Base-by-base conservation (phyloP, 2,113 vertebrate species). In the Monopterus albus region DNA sequence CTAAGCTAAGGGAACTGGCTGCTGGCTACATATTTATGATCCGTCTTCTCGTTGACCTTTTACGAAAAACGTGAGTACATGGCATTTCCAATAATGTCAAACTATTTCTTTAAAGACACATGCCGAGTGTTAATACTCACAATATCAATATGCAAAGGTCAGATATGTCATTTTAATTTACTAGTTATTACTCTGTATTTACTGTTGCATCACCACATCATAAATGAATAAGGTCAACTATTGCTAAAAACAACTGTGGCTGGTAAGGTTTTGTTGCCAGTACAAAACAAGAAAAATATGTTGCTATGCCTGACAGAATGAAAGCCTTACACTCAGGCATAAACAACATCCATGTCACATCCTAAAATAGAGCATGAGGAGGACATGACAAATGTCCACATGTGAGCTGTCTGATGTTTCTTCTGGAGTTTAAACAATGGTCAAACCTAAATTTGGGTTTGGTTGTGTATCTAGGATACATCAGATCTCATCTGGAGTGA, bases 381-480 rank as follows among this genome's bases (percentile, higher is more conserved):
- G 0, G 8, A 56, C 36, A 43, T 61, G 76, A 61, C 62, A 79
- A 64, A 61, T 20, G 31, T 38, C 66, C 63, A 60, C 40, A 23
- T 58, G 72, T 45, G 50, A 40, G 20, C 28, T 28, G 11, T 50
- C 26, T 64, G 51, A 56, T 18, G 15, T 65, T 45, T 71, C 17
- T 50, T 49, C 70, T 35, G 18, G 39, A 71, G 47, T 71, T 25
- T 28, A 33, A 84, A 84, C 81, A 85, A 71, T 40, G 18, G 79
- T 6, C 14, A 18, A 33, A 59, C 8, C 70, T 82, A 83, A 72
- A 89, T 85, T 78, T 81, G 86, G 78, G 81, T 33, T 15, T 1
- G 7, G 53, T 7, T 46, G 40, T 67, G 42, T 47, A 81, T 85
- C 80, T 78, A 74, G 81, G 74, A 66, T 82, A 72, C 58, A 63